phyloP scores from a whole-genome alignment of 2,113 vertebrate genomes.

The Piprites chloris region DNA sequence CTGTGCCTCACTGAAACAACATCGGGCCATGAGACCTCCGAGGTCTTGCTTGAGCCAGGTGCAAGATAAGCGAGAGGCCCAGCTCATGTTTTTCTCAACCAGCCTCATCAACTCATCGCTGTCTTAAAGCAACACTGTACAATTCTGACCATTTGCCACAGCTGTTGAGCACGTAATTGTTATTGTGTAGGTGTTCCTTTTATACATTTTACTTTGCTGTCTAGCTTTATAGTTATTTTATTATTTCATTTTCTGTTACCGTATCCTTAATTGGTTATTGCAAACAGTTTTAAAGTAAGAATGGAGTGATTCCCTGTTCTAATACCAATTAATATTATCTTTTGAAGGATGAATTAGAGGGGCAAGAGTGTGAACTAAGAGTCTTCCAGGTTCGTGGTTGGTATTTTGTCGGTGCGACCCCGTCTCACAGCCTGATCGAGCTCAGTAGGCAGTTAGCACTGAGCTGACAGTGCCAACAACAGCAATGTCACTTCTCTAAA shows the following conservation, averaged over 20 bases:
- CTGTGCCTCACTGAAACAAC: neutral
- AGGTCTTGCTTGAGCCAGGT: neutral
- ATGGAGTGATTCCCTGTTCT: neutral
- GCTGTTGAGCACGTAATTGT: neutral
- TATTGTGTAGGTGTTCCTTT: neutral
- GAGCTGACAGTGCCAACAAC: neutral
- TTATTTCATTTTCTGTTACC: neutral
- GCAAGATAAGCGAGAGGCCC: neutral
- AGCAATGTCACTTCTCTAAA: neutral
- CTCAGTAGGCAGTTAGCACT: neutral
- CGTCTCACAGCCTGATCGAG: neutral
- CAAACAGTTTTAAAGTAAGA: neutral
- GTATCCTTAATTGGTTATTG: neutral
- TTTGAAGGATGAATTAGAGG: conserved; percentile 41
- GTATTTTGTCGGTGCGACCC: neutral
- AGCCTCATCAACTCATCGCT: neutral
- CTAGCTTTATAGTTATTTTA: neutral
- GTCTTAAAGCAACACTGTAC: neutral
- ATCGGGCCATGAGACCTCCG: accelerated
- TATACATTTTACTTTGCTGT: neutral
- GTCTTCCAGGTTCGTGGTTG: neutral
- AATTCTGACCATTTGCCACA: neutral
- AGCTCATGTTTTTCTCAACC: neutral
- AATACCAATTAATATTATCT: neutral
- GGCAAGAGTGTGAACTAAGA: neutral